Percentiles rank a stretch among this genome's conserved stretches.
Conservation (phyloP, 2,797 vertebrate genomes). For the Antrozous pallidus region DNA sequence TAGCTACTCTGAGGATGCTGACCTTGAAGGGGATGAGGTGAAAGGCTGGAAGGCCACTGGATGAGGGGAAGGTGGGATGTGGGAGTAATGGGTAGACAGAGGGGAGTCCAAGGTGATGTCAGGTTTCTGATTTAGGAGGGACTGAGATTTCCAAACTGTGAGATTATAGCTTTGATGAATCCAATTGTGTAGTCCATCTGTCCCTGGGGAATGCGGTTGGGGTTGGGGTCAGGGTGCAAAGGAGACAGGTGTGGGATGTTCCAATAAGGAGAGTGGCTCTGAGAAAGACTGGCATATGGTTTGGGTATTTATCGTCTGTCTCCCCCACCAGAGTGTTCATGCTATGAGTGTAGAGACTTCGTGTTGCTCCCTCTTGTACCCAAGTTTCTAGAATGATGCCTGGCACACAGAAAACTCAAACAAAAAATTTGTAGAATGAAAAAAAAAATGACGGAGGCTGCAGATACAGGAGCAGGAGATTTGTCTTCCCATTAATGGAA, state of each 20-base stretch:
- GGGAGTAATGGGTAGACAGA: background rate
- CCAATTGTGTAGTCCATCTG: background rate
- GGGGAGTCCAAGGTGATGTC: background rate
- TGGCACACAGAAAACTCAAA: background rate
- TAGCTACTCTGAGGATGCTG: background rate
- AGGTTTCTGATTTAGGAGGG: background rate
- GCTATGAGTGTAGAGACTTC: background rate
- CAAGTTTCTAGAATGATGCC: background rate
- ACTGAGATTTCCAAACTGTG: background rate
- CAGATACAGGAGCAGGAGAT: background rate
- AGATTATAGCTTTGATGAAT: background rate
- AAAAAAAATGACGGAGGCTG: background rate
- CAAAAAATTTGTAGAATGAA: background rate
- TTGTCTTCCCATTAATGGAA: background rate
- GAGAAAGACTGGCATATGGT: background rate
- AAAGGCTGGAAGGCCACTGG: background rate
- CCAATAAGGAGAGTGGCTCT: background rate
- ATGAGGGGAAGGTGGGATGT: background rate
- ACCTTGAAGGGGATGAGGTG: background rate
- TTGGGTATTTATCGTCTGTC: background rate
- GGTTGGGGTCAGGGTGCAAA: too few species aligned
- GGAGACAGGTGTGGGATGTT: background rate
- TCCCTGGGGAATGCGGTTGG: background rate
- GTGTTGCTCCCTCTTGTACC: background rate
- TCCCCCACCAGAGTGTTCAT: background rate